phyloP scores from a whole-genome alignment of 1,140 invertebrate species.

The Phthorimaea operculella region DNA sequence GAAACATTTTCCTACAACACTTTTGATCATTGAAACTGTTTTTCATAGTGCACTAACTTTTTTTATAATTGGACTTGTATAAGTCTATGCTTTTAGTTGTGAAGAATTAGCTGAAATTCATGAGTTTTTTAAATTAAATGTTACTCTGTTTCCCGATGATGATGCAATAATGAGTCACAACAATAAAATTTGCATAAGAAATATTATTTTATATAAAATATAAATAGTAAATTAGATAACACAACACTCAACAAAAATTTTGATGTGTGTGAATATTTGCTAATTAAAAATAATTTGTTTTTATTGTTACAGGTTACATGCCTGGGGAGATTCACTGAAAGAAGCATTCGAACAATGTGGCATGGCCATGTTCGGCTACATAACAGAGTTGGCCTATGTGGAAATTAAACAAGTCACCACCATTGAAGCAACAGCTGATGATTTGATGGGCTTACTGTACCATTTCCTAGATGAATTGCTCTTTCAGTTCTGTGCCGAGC shows the following conservation, averaged over 20 bases:
- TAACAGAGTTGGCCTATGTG: constrained; percentile 92
- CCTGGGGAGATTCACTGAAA: constrained; percentile 88
- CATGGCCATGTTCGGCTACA: constrained; percentile 96
- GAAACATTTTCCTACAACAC: too few relatives aligned
- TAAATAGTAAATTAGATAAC: too few relatives aligned
- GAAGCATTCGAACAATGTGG: constrained; percentile 97
- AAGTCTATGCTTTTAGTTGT: too few relatives aligned
- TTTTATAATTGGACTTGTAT: too few relatives aligned
- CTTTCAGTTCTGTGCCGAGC: constrained; percentile 93
- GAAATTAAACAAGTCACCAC: constrained; percentile 82
- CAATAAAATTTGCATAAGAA: background rate
- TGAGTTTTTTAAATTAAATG: too few relatives aligned
- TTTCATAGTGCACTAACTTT: too few relatives aligned
- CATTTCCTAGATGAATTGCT: constrained; percentile 96
- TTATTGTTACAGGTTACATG: constrained; percentile 76
- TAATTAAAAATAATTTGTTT: background rate
- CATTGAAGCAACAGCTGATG: constrained; percentile 88
- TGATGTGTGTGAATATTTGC: too few relatives aligned
- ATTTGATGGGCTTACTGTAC: constrained; percentile 89
- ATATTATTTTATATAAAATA: background rate
- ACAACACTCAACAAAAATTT: too few relatives aligned
- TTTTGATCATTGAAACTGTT: too few relatives aligned
- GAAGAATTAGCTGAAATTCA: too few relatives aligned
- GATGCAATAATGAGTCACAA: background rate
- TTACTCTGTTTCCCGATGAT: too few relatives aligned